Evolutionary conservation across 2,797 vertebrate genomes (phyloP), one percentile per base, ranked within the genome.

Genomic region (Poecile montanus): DNA sequence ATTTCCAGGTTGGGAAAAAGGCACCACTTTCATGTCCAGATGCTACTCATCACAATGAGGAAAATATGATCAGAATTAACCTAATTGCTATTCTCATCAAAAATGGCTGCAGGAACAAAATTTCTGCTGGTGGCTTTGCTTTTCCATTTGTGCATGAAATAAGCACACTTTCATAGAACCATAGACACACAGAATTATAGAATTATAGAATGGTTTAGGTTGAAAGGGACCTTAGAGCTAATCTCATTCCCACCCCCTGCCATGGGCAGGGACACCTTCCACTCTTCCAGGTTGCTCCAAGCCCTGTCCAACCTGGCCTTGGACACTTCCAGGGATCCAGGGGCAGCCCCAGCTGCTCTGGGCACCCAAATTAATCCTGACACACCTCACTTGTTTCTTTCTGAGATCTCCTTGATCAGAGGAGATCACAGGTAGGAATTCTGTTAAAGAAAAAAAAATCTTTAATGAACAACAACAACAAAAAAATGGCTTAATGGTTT

Each of bases 291-390:
- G 1, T 3, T 48, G 7, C 17, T 61, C 34, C 42, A n/a, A 56
- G 4, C 7, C 9, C 16, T 0, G 0, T 29, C 27, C 16, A 36
- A 0, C 11, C 36, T 56, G 23, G 16, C 9, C 16, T 61, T 23
- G 32, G 32, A 20, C 26, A 29, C 7, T 68, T 7, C 18, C 42
- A 62, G 26, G 13, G 19, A 11, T 61, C 42, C 42, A 42, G 16
- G 19, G 32, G 7, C 11, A 48, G 23, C 19, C 18, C 6, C 19
- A 68, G 19, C 48, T 62, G 1, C 56, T 36, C 30, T 48, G 47
- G 12, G 10, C 8, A 47, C 1, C 13, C 12, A 53, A 6, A 34
- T 4, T 8, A 7, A 26, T 8, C 16, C 10, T 68, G 16, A 62
- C 8, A 30, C 2, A 25, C 0, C 73, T 73, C n/a, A 19, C 11